phyloP scores from a whole-genome alignment of 64 coral and sea anemone species.

The Trachythela sp. region DNA sequence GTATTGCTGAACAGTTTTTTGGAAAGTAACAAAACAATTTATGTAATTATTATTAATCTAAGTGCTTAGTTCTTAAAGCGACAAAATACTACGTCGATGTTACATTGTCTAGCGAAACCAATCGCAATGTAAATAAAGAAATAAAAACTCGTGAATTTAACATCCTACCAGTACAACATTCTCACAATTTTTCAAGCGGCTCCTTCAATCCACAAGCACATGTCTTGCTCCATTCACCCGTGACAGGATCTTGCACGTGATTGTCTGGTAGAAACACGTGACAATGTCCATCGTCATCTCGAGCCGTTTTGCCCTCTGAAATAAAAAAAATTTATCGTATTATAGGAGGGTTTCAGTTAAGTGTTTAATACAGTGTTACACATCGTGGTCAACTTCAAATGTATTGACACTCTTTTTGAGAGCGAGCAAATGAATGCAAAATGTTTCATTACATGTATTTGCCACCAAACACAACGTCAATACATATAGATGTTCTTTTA shows the following conservation, averaged over 20 bases:
- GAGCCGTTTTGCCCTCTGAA: conserved; percentile 78
- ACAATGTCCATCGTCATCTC: conserved; percentile 75
- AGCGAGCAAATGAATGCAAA: too few relatives aligned
- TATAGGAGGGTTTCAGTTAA: background rate
- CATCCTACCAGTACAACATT: background rate
- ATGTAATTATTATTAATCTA: background rate
- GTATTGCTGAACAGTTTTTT: background rate
- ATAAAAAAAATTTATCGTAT: background rate
- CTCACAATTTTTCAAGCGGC: conserved; percentile 50
- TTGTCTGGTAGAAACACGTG: conserved; percentile 73
- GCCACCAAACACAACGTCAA: too few relatives aligned
- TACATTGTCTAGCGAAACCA: background rate
- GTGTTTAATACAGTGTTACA: too few relatives aligned
- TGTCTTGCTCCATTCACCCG: conserved; percentile 85
- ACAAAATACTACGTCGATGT: background rate
- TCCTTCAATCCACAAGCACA: conserved; percentile 86
- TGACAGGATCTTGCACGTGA: conserved; percentile 72
- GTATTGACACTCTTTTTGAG: too few relatives aligned
- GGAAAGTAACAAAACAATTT: background rate
- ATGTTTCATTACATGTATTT: too few relatives aligned
- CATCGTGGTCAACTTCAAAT: too few relatives aligned
- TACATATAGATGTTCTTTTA: too few relatives aligned
- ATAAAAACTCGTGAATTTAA: background rate
- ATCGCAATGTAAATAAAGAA: background rate
- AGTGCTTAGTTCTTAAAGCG: background rate